Evolutionary conservation across 2,113 vertebrate species (phyloP).

Genomic region (Talpa occidentalis): DNA sequence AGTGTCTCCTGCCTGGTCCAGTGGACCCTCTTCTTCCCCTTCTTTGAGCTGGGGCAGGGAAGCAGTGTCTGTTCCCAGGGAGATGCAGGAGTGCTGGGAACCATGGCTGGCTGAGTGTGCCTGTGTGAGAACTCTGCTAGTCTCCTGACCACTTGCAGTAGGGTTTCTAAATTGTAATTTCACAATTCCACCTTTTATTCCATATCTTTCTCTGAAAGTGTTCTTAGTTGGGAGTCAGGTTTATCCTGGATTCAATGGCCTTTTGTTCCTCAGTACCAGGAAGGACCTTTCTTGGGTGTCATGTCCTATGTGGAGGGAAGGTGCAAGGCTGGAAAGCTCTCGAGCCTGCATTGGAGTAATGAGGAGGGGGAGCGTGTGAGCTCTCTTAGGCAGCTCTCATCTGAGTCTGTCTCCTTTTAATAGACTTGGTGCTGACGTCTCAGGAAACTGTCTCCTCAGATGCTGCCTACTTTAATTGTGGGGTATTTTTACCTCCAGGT

Average conservation of each 20-base stretch:
- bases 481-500: background rate
- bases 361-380: background rate
- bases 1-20: background rate
- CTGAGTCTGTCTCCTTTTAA: background rate
- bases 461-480: background rate
- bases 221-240: background rate
- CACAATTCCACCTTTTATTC: background rate
- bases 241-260: background rate
- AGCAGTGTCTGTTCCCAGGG: background rate
- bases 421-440: background rate
- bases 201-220: background rate
- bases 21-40: background rate
- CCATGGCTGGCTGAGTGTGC: background rate
- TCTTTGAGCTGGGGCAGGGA: background rate
- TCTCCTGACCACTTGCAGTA: background rate
- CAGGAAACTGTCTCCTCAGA: background rate
- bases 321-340: background rate
- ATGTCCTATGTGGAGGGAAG: background rate
- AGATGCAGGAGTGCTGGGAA: background rate
- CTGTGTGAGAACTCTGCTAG: background rate
- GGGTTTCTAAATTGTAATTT: background rate
- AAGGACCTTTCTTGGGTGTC: background rate
- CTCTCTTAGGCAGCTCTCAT: background rate
- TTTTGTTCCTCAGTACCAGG: background rate
- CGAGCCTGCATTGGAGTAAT: background rate